Conservation (phyloP, 1,140 invertebrate species). For the Bombus difficillimus region DNA sequence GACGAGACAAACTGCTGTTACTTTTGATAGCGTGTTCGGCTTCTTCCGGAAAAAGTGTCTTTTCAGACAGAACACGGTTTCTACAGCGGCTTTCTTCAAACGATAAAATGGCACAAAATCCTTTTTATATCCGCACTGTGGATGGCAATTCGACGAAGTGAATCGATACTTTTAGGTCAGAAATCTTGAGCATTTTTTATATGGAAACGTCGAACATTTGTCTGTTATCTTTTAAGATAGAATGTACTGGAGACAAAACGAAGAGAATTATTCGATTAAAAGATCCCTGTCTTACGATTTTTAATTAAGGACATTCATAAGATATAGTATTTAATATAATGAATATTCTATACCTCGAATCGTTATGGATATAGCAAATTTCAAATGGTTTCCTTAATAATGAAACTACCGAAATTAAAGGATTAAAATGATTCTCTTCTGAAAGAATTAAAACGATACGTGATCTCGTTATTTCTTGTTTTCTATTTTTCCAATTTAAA, state of each 20-base stretch:
- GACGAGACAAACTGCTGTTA: neutral
- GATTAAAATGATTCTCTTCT: no score
- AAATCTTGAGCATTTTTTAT: neutral
- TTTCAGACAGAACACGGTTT: neutral
- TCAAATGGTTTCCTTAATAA: no score
- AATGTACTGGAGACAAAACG: no score
- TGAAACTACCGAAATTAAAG: no score
- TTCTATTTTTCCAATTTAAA: neutral
- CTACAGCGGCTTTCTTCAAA: neutral
- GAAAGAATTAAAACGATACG: no score
- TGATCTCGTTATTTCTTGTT: neutral
- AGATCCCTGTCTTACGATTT: no score
- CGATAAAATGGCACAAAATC: neutral
- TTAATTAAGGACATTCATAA: no score
- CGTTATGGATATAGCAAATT: no score
- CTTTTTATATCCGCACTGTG: neutral
- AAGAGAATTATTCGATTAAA: no score
- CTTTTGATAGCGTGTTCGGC: slow-evolving; percentile 1
- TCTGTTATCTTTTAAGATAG: no score
- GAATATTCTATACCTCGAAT: no score
- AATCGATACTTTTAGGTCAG: neutral
- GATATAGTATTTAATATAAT: no score
- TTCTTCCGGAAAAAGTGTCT: neutral
- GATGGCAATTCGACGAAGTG: neutral
- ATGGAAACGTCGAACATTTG: neutral